Evolutionary conservation across 2,888 invertebrate species (phyloP).

Genomic region (Cacoxenus indagator): DNA sequence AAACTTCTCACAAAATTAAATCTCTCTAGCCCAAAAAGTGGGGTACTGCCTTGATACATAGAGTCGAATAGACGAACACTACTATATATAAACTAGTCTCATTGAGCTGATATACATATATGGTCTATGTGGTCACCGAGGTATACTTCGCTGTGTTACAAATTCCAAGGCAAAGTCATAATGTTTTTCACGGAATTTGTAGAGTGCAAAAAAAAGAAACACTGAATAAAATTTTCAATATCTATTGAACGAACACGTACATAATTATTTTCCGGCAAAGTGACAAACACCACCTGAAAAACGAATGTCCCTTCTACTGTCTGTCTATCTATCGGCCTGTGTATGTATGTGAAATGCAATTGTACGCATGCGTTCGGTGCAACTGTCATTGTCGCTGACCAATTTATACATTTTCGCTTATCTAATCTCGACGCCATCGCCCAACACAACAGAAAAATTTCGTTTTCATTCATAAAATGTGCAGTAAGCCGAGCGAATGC

Average conservation of each 20-base stretch:
- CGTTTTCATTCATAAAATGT: slow-evolving; percentile 50
- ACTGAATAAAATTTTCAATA: not conserved
- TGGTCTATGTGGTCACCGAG: too few species aligned
- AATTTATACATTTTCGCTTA: slow-evolving; percentile 3
- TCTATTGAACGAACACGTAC: slow-evolving; percentile 6
- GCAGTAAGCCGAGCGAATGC: slow-evolving; percentile 1
- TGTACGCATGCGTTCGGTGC: not conserved
- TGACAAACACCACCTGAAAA: not conserved
- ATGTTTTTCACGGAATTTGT: too few species aligned
- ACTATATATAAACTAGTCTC: too few species aligned
- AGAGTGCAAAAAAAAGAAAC: not conserved
- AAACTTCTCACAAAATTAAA: too few species aligned
- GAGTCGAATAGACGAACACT: too few species aligned
- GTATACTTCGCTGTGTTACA: too few species aligned
- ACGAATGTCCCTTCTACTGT: not conserved
- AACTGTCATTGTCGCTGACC: not conserved
- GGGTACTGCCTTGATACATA: too few species aligned
- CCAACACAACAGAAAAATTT: not conserved
- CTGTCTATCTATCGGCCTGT: not conserved
- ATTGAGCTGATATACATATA: too few species aligned
- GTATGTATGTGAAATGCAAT: not conserved
- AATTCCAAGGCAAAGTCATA: too few species aligned
- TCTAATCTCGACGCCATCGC: slow-evolving; percentile 1
- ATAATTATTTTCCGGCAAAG: not conserved
- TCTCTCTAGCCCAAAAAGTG: too few species aligned